Evolutionary conservation across 2,113 vertebrate species (phyloP).

Genomic region (Megaleporinus macrocephalus): DNA sequence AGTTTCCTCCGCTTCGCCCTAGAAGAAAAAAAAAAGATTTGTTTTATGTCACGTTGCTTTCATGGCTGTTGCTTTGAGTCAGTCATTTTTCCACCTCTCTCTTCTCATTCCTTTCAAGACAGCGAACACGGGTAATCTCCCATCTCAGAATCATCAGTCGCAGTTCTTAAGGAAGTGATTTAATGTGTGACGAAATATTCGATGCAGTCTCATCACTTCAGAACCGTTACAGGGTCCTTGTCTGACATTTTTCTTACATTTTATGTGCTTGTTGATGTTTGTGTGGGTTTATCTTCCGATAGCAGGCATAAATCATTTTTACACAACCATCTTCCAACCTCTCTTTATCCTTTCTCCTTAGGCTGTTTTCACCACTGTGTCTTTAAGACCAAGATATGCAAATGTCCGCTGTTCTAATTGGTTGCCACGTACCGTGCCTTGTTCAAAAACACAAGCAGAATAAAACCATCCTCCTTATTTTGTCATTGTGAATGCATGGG

Average conservation of each 20-base stretch:
- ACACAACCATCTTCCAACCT: no score
- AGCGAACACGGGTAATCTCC: not conserved
- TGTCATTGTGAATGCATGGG: no score
- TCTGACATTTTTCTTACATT: not conserved
- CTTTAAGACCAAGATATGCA: not conserved
- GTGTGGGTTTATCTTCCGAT: not conserved
- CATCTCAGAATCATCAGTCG: not conserved
- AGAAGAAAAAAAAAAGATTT: conserved; percentile 1
- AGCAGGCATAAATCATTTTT: no score
- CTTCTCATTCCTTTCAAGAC: not conserved
- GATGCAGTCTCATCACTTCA: not conserved
- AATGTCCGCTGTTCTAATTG: no score
- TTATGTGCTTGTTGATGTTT: no score
- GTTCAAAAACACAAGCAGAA: no score
- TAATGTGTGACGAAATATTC: not conserved
- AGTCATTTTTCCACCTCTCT: conserved; percentile 13
- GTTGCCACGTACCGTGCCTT: not conserved
- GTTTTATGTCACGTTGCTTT: not conserved
- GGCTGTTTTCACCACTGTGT: not conserved
- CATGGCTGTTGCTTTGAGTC: not conserved
- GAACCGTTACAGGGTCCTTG: not conserved
- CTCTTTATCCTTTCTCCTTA: no score
- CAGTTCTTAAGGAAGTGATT: not conserved
- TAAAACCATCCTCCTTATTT: no score
- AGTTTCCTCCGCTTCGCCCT: not conserved